Percentiles rank a stretch among this genome's conserved stretches.
These are phyloP conservation scores for Triplophysa tibetana DNA, from an alignment of 2,113 vertebrate genomes.

Conservation along the genomic window DNA sequence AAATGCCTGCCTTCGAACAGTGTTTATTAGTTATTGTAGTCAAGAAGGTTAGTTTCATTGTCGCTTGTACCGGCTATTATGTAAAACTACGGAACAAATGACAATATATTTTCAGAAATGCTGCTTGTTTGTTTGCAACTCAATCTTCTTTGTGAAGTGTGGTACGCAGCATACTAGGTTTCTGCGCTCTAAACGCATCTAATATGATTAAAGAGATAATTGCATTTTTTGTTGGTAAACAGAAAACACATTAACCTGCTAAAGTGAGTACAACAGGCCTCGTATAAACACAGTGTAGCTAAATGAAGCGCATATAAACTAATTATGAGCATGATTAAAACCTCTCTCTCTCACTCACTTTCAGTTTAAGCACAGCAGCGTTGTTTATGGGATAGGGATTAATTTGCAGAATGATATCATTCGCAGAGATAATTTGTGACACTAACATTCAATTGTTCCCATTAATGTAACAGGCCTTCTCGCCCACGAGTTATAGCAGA, in stretches of 20 bases:
- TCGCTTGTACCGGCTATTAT: no score
- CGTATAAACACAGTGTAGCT: slow-evolving; percentile 14
- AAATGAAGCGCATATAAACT: slow-evolving; percentile 48
- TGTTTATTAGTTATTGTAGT: no score
- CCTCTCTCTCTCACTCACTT: slow-evolving; percentile 22
- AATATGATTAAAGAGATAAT: slow-evolving; percentile 26
- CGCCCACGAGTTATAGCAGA: slow-evolving; percentile 4
- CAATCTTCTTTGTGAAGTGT: slow-evolving; percentile 12
- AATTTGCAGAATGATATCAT: slow-evolving; percentile 41
- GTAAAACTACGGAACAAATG: not conserved
- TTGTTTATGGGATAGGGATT: slow-evolving; percentile 36
- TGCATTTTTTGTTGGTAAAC: slow-evolving; percentile 29
- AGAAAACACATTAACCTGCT: slow-evolving; percentile 47
- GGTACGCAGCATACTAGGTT: not conserved
- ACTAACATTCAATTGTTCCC: slow-evolving; percentile 35
- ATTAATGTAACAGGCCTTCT: slow-evolving; percentile 31
- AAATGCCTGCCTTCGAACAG: no score
- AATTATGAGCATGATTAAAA: slow-evolving; percentile 54
- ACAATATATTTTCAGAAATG: not conserved
- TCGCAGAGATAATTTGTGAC: slow-evolving; percentile 30
- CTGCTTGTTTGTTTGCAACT: not conserved
- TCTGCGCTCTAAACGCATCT: not conserved
- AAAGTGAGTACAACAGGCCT: slow-evolving; percentile 34
- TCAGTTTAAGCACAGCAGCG: slow-evolving; percentile 15
- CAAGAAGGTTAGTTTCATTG: no score